Base-by-base conservation (phyloP, 2,888 invertebrate species). In the Polyploca ridens region DNA sequence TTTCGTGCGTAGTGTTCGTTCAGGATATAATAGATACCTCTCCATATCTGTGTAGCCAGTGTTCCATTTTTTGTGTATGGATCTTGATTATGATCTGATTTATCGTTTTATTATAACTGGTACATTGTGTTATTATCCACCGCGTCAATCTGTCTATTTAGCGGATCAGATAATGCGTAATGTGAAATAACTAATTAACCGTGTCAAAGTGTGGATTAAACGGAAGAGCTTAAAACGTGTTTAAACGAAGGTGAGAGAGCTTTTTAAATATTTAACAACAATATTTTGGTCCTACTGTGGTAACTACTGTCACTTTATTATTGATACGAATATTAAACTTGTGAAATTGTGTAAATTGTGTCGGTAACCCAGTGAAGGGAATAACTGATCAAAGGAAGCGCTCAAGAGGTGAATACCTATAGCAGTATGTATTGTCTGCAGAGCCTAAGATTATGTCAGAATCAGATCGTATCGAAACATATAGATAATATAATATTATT, bases 131-230 rank as follows among this genome's bases (percentile, higher is more conserved):
- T 71, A 69, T 70, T 77, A 72, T 76, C 71, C 75, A 71, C 74
- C 66, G 65, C 71, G 75, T 76, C 73, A 78, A 77, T 77, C 76
- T 77, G 77, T 78, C 75, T 74, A 73, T 73, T 74, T 68, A 74
- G 72, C 69, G 74, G 78, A 5, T 41, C 41, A 41, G 27, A 41
- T 77, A 78, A 70, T 74, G 72, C 67, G 75, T 76, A 72, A 74
- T 69, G 13, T 69, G 69, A 75, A 74, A 72, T 68, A 70, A 74
- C 71, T 81, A 76, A 81, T 81, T 79, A 64, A 69, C 65, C 72
- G 74, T 73, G 76, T 71, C 77, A 75, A 67, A 72, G 83, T 80
- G 82, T 71, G 68, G 66, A 76, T 76, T 68, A 71, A 77, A 73
- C 75, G 75, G 77, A 78, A 77, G 77, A 76, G 75, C 71, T 64